A percentile compares a stretch with the other conserved stretches of the same genome.
Conservation (phyloP, 2,888 invertebrate genomes). For the Oxyteleia sp. region DNA sequence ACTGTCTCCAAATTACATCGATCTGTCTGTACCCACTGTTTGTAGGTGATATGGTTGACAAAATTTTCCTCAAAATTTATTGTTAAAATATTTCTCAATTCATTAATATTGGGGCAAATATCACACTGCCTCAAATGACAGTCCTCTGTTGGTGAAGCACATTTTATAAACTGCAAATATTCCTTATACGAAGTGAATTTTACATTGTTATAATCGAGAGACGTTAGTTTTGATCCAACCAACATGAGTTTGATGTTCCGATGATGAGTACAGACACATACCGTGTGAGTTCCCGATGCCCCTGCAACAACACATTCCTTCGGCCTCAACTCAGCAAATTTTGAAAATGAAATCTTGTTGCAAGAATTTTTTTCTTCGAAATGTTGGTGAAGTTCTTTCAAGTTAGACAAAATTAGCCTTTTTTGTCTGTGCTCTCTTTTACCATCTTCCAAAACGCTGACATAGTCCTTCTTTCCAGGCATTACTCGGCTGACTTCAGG, state of each 20-base stretch:
- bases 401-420: not conserved
- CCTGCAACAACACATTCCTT: constrained; percentile 8
- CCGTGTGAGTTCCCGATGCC: constrained; percentile 23
- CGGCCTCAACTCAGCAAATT: constrained; percentile 30
- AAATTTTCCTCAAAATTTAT: constrained; percentile 4
- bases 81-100: not conserved
- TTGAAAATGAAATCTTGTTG: constrained; percentile 26
- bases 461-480: constrained; percentile 22
- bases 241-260: constrained; percentile 33
- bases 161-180: constrained; percentile 19
- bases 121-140: constrained; percentile 42
- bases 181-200: constrained; percentile 20
- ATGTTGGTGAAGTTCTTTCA: constrained; percentile 5
- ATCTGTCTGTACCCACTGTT: constrained; percentile 72
- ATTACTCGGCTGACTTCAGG: constrained; percentile 18
- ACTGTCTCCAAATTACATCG: constrained; percentile 69
- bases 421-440: constrained; percentile 5
- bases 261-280: constrained; percentile 24
- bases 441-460: constrained; percentile 1
- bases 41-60: constrained; percentile 37
- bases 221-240: constrained; percentile 1
- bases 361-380: constrained; percentile 6
- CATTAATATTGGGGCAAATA: not conserved
- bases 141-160: constrained; percentile 4
- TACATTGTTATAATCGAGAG: not conserved